Conservation (phyloP, 2,888 invertebrate species). For the Caenorhabditis sp. region DNA sequence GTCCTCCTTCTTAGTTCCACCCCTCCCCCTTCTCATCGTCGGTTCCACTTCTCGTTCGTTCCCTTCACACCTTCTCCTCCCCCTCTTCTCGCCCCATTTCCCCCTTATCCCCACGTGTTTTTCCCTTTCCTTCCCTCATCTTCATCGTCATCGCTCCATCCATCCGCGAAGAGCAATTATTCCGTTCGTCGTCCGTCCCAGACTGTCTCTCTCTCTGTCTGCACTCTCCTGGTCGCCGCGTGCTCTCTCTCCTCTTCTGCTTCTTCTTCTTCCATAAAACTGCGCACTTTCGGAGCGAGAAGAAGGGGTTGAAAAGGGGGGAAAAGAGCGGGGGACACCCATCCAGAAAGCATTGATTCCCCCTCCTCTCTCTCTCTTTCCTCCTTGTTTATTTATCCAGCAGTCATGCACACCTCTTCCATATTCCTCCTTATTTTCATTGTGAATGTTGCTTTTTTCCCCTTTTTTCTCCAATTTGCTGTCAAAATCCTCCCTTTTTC, state of each 20-base stretch:
- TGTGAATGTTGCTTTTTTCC: not conserved
- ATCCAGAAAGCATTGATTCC: constrained; percentile 56
- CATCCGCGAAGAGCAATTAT: constrained; percentile 43
- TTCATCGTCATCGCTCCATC: too few relatives aligned
- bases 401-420: constrained; percentile 19
- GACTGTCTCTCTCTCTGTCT: constrained; percentile 17
- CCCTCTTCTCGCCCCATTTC: constrained; percentile 52
- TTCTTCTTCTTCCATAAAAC: constrained; percentile 28
- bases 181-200: too few relatives aligned
- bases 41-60: constrained; percentile 16
- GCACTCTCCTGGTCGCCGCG: too few relatives aligned
- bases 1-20: constrained; percentile 10
- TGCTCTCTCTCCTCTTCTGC: constrained; percentile 11
- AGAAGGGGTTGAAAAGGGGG: too few relatives aligned
- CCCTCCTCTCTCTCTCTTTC: constrained; percentile 12
- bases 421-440: not conserved
- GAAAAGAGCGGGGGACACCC: constrained; percentile 24
- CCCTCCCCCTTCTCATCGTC: not conserved
- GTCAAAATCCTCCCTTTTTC: constrained; percentile 9
- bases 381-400: constrained; percentile 45
- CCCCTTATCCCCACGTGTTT: constrained; percentile 30
- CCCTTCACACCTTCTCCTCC: constrained; percentile 27
- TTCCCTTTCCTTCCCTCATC: too few relatives aligned
- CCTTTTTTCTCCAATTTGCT: not conserved
- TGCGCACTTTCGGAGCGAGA: constrained; percentile 49